These are phyloP conservation scores for Saxidomus purpurata DNA, from an alignment of 1,140 invertebrate species.

Conservation along the genomic window DNA sequence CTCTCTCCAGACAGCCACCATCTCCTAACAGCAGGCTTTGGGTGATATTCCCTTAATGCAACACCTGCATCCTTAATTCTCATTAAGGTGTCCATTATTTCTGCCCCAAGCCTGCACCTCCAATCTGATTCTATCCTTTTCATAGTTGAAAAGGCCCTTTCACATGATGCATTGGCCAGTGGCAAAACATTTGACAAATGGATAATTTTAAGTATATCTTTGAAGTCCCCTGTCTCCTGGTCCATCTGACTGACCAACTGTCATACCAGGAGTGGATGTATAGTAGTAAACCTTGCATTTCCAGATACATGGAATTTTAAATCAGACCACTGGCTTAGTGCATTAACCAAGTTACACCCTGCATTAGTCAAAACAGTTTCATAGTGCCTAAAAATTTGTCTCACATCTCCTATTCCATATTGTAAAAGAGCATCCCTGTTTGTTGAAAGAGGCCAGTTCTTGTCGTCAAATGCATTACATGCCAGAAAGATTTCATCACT, in stretches of 20 bases:
- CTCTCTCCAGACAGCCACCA: too few species aligned
- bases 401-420: neutral
- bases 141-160: constrained; percentile 59
- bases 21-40: neutral
- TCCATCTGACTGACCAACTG: constrained; percentile 48
- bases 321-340: constrained; percentile 45
- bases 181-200: constrained; percentile 49
- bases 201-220: constrained; percentile 22
- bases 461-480: constrained; percentile 56
- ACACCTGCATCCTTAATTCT: constrained; percentile 3
- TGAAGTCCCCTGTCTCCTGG: constrained; percentile 28
- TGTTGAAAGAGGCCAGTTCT: constrained; percentile 12
- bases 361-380: constrained; percentile 36
- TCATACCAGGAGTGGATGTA: constrained; percentile 40
- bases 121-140: constrained; percentile 59
- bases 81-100: constrained; percentile 40
- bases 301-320: constrained; percentile 50
- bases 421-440: neutral
- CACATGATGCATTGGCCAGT: constrained; percentile 45
- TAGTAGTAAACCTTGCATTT: constrained; percentile 20
- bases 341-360: constrained; percentile 20
- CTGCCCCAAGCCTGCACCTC: constrained; percentile 36
- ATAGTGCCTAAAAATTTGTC: neutral
- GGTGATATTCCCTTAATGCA: neutral
- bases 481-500: neutral